phyloP scores from a whole-genome alignment of 2,888 invertebrate species.

The Epicampocera succincta region DNA sequence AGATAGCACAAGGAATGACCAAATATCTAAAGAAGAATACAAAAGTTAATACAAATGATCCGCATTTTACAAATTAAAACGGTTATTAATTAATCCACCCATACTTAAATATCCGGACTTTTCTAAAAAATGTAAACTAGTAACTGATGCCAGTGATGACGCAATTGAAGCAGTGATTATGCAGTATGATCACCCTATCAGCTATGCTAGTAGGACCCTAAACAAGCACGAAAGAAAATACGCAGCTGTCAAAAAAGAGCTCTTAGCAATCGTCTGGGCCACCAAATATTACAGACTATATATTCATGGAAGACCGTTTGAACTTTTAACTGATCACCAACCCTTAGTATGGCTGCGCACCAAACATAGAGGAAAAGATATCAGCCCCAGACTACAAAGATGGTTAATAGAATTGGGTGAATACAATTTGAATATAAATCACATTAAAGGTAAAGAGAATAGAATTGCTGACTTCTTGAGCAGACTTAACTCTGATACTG shows the following conservation, averaged over 20 bases:
- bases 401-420: no score
- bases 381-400: no score
- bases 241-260: conserved; percentile 46
- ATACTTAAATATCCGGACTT: conserved; percentile 53
- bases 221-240: conserved; percentile 63
- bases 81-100: conserved; percentile 43
- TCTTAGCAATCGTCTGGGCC: conserved; percentile 13
- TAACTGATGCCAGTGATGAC: conserved; percentile 54
- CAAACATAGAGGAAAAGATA: no score
- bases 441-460: no score
- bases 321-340: conserved; percentile 9
- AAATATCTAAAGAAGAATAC: conserved; percentile 30
- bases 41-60: conserved; percentile 39
- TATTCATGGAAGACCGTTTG: conserved; percentile 27
- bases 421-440: no score
- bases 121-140: conserved; percentile 35
- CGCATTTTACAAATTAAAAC: conserved; percentile 59
- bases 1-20: conserved; percentile 21
- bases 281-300: conserved; percentile 31
- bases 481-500: no score
- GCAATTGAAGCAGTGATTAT: conserved; percentile 59
- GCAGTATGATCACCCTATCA: conserved; percentile 55
- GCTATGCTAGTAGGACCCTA: conserved; percentile 54
- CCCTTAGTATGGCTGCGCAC: conserved; percentile 40
- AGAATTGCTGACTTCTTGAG: no score